Evolutionary conservation across 2,113 vertebrate genomes (phyloP), one percentile per base, ranked within the genome.

Genomic region (Hymenochirus boettgeri): DNA sequence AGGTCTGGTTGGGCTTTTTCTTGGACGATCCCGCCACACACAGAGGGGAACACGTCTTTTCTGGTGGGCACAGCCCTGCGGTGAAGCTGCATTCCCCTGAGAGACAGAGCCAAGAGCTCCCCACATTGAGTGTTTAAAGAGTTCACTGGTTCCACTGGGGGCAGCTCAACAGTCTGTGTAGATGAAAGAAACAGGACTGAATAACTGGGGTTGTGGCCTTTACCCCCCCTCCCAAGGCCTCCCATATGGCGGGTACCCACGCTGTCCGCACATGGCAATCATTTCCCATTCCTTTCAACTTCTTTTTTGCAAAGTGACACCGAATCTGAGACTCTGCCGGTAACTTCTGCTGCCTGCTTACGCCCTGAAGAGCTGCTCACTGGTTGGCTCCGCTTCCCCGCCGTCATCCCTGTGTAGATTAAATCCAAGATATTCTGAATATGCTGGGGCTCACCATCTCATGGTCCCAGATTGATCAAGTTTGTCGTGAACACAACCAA

Each of bases 381-480:
- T 86, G 0, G 83, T 82, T 63, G 90, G 91, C 37, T 92, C 91
- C 3, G 88, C 88, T 1, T 96, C 95, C 5, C 74, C n/a, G n/a
- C 89, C 71, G 98, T 83, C 48, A 93, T 91, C 52, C 96, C 95
- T 1, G 96, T 97, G 86, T 98, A 99, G 81, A 98, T 98, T 82
- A 98, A 99, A 84, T 99, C 96, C 77, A 99, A 87, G 81, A 99
- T 94, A 97, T 89, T 78, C 96, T 88, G 79, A 99, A 99, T 75
- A 97, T 91, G 53, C 90, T 91, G n/a, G 96, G 95, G 87, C 95
- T 99, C 83, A 99, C 95, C 95, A 99, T 98, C 85, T 99, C 96
- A 66, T 98, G 94, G 86, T 98, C 96, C n/a, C 74, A 99, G 85
- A 86, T 97, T 98, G 78, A 99, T 93, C 80, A 99, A 91, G 85